Percentiles rank a stretch among this genome's conserved stretches.
phyloP scores from a whole-genome alignment of 1,140 invertebrate genomes.

The Trichonephila clavipes region DNA sequence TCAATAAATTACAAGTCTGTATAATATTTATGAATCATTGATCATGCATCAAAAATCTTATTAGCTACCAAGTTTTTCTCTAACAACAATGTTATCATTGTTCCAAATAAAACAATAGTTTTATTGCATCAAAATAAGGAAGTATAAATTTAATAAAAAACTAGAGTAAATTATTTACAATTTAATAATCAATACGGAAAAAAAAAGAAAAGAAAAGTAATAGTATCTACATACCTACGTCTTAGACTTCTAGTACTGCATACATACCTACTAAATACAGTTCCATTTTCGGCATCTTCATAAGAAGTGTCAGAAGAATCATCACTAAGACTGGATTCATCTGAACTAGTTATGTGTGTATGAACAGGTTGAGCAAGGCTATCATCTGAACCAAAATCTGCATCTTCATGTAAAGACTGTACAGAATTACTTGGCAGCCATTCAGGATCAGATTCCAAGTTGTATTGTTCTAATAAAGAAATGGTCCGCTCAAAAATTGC shows the following conservation, averaged over 20 bases:
- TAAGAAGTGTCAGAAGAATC: slow-evolving; percentile 11
- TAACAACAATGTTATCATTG: too few species aligned
- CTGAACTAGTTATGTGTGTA: not conserved
- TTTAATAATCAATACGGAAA: not conserved
- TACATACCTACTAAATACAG: not conserved
- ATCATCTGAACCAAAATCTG: not conserved
- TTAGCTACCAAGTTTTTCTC: too few species aligned
- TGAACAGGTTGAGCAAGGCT: not conserved
- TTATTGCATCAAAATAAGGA: too few species aligned
- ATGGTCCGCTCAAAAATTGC: slow-evolving; percentile 45
- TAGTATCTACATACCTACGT: not conserved
- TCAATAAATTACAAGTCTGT: too few species aligned
- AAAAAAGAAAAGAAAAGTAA: not conserved
- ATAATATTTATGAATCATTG: too few species aligned
- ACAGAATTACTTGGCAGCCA: slow-evolving; percentile 11
- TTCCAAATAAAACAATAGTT: too few species aligned
- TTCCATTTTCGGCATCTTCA: not conserved
- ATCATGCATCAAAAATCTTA: too few species aligned
- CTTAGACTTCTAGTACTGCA: too few species aligned
- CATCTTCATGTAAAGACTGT: not conserved
- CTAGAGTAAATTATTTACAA: too few species aligned
- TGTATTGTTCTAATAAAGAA: slow-evolving; percentile 38
- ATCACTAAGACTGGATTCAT: not conserved
- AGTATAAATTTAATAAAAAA: too few species aligned
- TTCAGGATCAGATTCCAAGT: slow-evolving; percentile 64